Evolutionary conservation across 2,888 invertebrate species (phyloP).

Genomic region (Rotaria socialis): DNA sequence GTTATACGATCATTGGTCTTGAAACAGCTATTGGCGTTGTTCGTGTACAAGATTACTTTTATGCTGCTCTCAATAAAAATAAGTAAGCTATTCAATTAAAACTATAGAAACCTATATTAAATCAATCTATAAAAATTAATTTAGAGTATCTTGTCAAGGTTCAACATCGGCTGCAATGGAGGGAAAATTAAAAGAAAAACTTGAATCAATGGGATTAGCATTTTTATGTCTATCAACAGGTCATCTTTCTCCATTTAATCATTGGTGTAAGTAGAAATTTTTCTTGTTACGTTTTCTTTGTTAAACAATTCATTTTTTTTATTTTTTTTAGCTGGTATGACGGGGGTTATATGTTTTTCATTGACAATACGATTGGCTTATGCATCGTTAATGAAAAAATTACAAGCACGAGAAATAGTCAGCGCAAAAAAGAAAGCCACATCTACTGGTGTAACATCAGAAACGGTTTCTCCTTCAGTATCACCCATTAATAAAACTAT

Average conservation of each 20-base stretch:
- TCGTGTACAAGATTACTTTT: conserved; percentile 54
- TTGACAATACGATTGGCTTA: conserved; percentile 54
- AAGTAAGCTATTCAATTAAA: not conserved
- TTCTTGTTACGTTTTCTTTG: conserved; percentile 49
- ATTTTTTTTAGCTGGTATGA: conserved; percentile 50
- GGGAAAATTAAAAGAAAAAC: conserved; percentile 54
- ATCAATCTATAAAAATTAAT: not conserved
- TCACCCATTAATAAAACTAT: not conserved
- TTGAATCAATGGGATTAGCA: conserved; percentile 53
- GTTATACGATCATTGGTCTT: conserved; percentile 51
- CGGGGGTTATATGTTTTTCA: conserved; percentile 51
- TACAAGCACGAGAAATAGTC: conserved; percentile 48
- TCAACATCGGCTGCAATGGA: conserved; percentile 53
- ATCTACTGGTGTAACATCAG: not conserved
- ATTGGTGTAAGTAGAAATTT: conserved; percentile 49
- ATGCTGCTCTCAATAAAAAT: conserved; percentile 47
- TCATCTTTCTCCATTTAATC: conserved; percentile 50
- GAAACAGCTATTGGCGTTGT: conserved; percentile 53
- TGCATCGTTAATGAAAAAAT: conserved; percentile 51
- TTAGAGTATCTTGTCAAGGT: conserved; percentile 34
- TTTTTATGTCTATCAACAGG: conserved; percentile 52
- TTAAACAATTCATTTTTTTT: not conserved
- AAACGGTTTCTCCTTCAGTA: not conserved
- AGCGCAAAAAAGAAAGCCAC: not conserved
- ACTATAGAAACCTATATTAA: not conserved